Evolutionary conservation across 1,140 invertebrate genomes (phyloP), one percentile per base, ranked within the genome.

Genomic region (Homarus americanus): DNA sequence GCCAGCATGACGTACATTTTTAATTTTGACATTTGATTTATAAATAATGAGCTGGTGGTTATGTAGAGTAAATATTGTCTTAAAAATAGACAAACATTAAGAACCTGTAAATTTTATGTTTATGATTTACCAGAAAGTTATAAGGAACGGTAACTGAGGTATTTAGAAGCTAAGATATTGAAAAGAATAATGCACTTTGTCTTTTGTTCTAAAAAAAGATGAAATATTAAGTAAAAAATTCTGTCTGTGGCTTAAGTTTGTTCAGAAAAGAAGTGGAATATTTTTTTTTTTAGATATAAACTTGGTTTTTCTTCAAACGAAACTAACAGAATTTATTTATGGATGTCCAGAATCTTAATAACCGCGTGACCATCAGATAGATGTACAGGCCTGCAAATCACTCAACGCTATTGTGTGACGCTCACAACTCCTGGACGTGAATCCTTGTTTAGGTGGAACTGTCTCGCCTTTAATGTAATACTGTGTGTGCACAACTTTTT

Each of bases 281-380:
- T 58, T 58, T 24, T 58, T 58, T 24, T 58, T 49, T 49, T 49
- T n/a, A n/a, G n/a, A 20, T 58, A 24, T 20, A 58, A 58, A 58
- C 53, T 58, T 58, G 4, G 5, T 58, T 58, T 58, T 20, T 58
- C 10, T 20, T 20, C 4, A 58, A 4, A n/a, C n/a, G n/a, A 40
- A 40, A 78, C 28, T 69, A 32, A 69, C 28, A 17, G 17, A 15
- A 78, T 32, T 78, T 78, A 24, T 44, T 38, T 41, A 40, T 41
- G 38, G 41, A 15, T 78, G 36, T 78, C 15, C 36, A 78, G 41
- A 78, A 78, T 78, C 24, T 41, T 41, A 38, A 44, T 78, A 40
- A 78, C 24, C 75, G 17, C 75, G 17, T 17, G 75, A 20, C n/a
- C 75, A 9, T 78, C 36, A 78, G 41, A 78, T 69, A 69, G 63